These are phyloP conservation scores for Aethes cnicana DNA, from an alignment of 2,888 invertebrate species.

Conservation along the genomic window DNA sequence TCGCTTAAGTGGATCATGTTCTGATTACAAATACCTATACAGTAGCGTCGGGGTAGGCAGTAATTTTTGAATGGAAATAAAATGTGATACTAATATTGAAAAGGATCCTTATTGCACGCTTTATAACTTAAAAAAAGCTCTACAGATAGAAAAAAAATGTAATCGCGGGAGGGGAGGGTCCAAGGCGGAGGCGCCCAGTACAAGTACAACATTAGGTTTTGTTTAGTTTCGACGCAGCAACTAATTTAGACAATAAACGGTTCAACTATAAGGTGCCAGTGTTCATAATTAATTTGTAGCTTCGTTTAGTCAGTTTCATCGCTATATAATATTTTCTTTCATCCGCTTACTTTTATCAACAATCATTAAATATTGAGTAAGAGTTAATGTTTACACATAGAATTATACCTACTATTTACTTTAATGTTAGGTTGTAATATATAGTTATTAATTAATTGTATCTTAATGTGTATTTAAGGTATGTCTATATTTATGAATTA, in stretches of 20 bases:
- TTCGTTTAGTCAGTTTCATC: slow-evolving; percentile 46
- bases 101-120: too few species aligned
- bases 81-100: too few species aligned
- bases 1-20: too few species aligned
- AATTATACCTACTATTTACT: slow-evolving; percentile 70
- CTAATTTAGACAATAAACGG: slow-evolving; percentile 53
- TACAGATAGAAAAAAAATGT: too few species aligned
- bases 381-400: slow-evolving; percentile 54
- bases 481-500: slow-evolving; percentile 78
- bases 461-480: slow-evolving; percentile 65
- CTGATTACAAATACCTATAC: too few species aligned
- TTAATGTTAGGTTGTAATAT: slow-evolving; percentile 69
- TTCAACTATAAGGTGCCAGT: slow-evolving; percentile 61
- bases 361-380: slow-evolving; percentile 52
- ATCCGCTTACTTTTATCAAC: slow-evolving; percentile 48
- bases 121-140: too few species aligned
- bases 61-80: too few species aligned
- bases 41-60: too few species aligned
- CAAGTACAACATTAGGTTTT: slow-evolving; percentile 37
- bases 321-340: slow-evolving; percentile 44
- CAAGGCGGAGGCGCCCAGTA: slow-evolving; percentile 19
- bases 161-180: slow-evolving; percentile 22
- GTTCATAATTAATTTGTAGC: slow-evolving; percentile 51
- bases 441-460: slow-evolving; percentile 59
- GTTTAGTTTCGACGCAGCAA: slow-evolving; percentile 26